Evolutionary conservation across 2,113 vertebrate species (phyloP), one percentile per base, ranked within the genome.

Genomic region (Rallus limicola): DNA sequence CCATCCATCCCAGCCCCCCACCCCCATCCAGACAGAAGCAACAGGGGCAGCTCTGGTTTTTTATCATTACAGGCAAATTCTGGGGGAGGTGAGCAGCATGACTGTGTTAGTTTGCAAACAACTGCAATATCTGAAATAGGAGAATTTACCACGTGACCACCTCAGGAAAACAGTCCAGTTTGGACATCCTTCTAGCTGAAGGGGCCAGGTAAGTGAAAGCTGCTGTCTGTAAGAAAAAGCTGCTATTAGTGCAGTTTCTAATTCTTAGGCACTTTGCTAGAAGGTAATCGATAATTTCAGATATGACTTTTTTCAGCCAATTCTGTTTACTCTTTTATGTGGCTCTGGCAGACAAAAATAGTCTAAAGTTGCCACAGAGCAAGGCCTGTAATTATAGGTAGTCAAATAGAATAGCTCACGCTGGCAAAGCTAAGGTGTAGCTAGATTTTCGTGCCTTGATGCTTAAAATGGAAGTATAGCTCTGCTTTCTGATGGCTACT

Each of bases 301-400:
- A 90, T 7, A 50, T 65, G 65, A 80, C 67, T 95, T 90, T 48
- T 48, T 79, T 88, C 70, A 82, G 75, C 70, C 92, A 82, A 82
- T 33, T 63, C 62, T 3, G 0, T 60, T 81, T 84, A 48, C n/a
- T 69, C 55, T 68, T 95, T 93, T 64, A 69, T 16, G 26, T 65
- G 68, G 53, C 29, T 72, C 80, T 81, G 50, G 33, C 53, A n/a
- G 33, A 50, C 34, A 82, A 44, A 95, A 90, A 40, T 70, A 53
- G 26, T 69, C 20, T 56, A 38, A 94, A 90, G 24, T 44, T 71
- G 20, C 33, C 18, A 52, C 16, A 82, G 34, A 92, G 20, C 50
- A 71, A 89, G 40, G 36, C 36, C 29, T 86, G 17, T 50, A 83
- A 70, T 58, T 81, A 84, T 24, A 86, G 50, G 75, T 34, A 63